phyloP scores from a whole-genome alignment of 2,797 vertebrate species.

The Phoxinus dragarum region DNA sequence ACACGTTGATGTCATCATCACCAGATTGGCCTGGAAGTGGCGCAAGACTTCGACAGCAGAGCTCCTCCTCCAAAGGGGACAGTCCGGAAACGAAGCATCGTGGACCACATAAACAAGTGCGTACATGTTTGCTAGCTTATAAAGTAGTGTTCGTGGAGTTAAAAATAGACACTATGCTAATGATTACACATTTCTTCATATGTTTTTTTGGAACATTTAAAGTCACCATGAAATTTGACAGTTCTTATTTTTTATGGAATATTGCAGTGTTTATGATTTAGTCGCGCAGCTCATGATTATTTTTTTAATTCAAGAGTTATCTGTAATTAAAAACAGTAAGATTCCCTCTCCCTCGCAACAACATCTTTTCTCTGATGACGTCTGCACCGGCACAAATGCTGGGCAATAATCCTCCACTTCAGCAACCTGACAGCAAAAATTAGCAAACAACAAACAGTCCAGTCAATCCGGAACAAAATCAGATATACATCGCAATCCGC shows the following conservation, averaged over 20 bases:
- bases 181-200: not conserved
- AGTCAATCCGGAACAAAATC: not conserved
- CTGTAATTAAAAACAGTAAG: not conserved
- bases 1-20: constrained; percentile 88
- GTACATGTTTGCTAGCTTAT: not conserved
- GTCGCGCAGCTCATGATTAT: not conserved
- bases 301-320: not conserved
- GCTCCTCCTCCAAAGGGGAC: constrained; percentile 94
- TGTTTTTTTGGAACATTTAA: not conserved
- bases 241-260: not conserved
- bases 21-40: constrained; percentile 93
- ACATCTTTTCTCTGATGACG: not conserved
- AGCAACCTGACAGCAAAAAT: not conserved
- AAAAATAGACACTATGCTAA: not conserved
- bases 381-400: no score
- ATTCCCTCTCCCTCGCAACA: not conserved
- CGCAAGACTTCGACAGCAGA: constrained; percentile 90
- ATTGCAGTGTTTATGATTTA: not conserved
- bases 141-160: not conserved
- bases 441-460: not conserved
- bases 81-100: constrained; percentile 96
- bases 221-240: not conserved
- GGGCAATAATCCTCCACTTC: not conserved
- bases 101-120: constrained; percentile 91
- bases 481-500: not conserved